A percentile compares a stretch with the other conserved stretches of the same genome.
Conservation (phyloP, 2,113 vertebrate species). For the Zonotrichia leucophrys region DNA sequence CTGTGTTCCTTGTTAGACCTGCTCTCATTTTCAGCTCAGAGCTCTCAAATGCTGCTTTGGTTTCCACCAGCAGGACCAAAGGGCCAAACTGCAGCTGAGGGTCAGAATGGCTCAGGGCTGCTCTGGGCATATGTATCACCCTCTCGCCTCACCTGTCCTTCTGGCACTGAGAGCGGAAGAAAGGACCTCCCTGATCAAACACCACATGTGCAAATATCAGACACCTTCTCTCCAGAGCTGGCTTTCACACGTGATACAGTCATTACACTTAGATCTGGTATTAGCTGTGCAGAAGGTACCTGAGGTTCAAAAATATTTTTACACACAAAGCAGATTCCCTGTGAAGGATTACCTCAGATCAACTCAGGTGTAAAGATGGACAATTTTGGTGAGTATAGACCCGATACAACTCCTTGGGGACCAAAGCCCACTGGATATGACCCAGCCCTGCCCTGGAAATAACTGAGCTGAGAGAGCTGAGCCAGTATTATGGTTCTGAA, state of each 20-base stretch:
- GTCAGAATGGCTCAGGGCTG: not conserved
- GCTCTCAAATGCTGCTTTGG: not conserved
- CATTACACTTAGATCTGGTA: not conserved
- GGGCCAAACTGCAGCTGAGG: not conserved
- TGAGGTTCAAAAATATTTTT: not conserved
- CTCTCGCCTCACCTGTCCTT: not conserved
- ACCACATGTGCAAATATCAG: not conserved
- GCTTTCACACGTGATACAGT: not conserved
- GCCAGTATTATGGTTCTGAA: not conserved
- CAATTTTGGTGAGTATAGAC: not conserved
- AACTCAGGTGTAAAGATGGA: not conserved
- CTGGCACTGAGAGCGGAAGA: not conserved
- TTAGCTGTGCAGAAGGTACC: not conserved
- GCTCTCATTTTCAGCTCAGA: not conserved
- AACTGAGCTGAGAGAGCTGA: not conserved
- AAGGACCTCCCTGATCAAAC: not conserved
- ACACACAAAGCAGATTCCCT: not conserved
- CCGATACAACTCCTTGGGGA: not conserved
- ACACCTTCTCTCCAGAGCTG: not conserved
- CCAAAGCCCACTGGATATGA: not conserved
- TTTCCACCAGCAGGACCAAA: not conserved
- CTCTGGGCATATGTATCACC: rapidly evolving
- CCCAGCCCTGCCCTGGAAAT: not conserved
- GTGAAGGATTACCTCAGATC: not conserved
- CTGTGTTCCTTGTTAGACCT: not conserved